These are phyloP conservation scores for Brachionus rubens DNA, from an alignment of 1,140 invertebrate genomes.

Conservation along the genomic window DNA sequence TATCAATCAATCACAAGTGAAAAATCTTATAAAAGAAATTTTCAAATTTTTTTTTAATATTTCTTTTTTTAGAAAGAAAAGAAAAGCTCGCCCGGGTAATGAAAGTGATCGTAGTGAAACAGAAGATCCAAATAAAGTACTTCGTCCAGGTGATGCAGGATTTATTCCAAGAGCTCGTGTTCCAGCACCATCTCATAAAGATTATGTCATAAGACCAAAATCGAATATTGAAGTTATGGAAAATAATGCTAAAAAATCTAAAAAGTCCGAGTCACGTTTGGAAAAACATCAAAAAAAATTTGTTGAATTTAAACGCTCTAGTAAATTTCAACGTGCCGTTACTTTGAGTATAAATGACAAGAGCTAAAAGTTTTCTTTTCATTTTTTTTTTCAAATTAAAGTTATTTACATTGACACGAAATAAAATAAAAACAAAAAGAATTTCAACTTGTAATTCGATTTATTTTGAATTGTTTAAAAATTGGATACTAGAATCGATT, in stretches of 20 bases:
- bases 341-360: constrained; percentile 17
- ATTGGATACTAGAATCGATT: no score
- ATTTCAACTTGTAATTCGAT: no score
- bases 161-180: constrained; percentile 91
- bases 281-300: constrained; percentile 34
- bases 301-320: constrained; percentile 18
- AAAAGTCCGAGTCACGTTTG: constrained; percentile 10
- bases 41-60: constrained; percentile 22
- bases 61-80: constrained; percentile 37
- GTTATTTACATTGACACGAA: not conserved
- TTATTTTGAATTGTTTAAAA: no score
- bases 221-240: constrained; percentile 28
- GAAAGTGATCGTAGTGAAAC: not conserved
- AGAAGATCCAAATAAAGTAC: constrained; percentile 22
- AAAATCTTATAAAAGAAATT: not conserved
- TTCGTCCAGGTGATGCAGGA: constrained; percentile 85
- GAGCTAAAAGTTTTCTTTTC: not conserved
- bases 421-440: no score
- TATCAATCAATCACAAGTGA: constrained; percentile 5
- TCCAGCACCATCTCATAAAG: constrained; percentile 88
- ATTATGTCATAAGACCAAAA: constrained; percentile 86
- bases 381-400: not conserved
- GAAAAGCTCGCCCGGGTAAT: not conserved
- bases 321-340: constrained; percentile 10
- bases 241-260: not conserved